Base-by-base conservation (phyloP, 2,797 vertebrate species). In the Lycodopsis pacificus region DNA sequence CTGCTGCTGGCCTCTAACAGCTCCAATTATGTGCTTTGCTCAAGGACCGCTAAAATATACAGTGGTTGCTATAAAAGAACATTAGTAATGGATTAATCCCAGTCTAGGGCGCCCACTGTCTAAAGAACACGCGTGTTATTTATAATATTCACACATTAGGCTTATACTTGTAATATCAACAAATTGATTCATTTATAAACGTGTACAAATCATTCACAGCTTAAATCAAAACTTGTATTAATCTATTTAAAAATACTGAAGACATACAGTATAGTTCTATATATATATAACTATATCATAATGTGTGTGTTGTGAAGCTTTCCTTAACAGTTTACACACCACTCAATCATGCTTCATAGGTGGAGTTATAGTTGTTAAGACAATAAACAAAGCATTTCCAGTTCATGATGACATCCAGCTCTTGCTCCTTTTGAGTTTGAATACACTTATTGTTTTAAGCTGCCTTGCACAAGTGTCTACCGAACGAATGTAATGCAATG, bases 21-120 rank as follows among this genome's bases (percentile, higher is more conserved):
- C 84, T 82, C 53, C 85, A 76, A 73, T 84, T 77, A 83, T 81
- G 62, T 73, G 69, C 82, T 83, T 76, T 65, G 14, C 69, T 77
- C 51, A 70, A 80, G 76, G 74, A 75, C 68, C n/a, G 53, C 58
- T 84, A 20, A 76, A 87, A 83, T 58, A 84, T 78, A 82, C 46
- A 81, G 71, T 3, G 38, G 74, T 61, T 65, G n/a, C 74, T 70
- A 63, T 76, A 71, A 65, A 87, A 71, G 40, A 88, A 84, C 30
- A 74, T 82, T 42, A 75, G 65, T 57, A 65, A 83, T 67, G 38
- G 15, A 75, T 71, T 48, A 79, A 82, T 65, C n/a, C 51, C 63
- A 14, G 63, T 56, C 22, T 49, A 1, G 9, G 7, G 40, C 25
- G 19, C 34, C 59, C 59, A 42, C 53, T 54, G 40, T 61, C 25